Conservation (phyloP, 2,888 invertebrate genomes). For the Dusona sp. region DNA sequence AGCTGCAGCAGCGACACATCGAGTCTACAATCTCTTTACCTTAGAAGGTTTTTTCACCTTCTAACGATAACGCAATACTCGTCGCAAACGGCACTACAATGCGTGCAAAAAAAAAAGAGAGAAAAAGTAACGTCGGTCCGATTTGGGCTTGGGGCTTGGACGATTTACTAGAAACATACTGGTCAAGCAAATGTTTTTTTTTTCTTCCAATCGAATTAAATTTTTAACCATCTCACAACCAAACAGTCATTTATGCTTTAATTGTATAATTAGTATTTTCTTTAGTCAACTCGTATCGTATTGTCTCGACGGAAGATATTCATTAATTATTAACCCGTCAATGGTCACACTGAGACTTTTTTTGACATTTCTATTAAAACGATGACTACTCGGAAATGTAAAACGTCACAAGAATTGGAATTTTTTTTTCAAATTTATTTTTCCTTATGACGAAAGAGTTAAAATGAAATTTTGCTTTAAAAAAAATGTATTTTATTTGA, state of each 20-base stretch:
- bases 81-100: slow-evolving; percentile 53
- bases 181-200: neutral
- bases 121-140: slow-evolving; percentile 53
- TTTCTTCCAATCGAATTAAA: slow-evolving; percentile 15
- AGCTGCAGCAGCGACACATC: slow-evolving; percentile 35
- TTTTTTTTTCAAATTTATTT: too few relatives aligned
- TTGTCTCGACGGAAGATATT: neutral
- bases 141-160: slow-evolving; percentile 40
- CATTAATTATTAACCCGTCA: too few relatives aligned
- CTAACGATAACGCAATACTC: slow-evolving; percentile 64
- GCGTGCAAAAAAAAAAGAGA: slow-evolving; percentile 22
- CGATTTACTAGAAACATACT: slow-evolving; percentile 17
- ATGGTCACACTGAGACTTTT: too few relatives aligned
- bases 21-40: slow-evolving; percentile 69
- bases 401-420: too few relatives aligned
- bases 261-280: neutral
- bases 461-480: too few relatives aligned
- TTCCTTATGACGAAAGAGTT: too few relatives aligned
- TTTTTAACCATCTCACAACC: neutral
- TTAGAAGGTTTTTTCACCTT: slow-evolving; percentile 70
- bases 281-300: neutral
- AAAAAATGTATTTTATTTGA: too few relatives aligned
- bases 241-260: neutral
- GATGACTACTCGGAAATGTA: too few relatives aligned
- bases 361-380: too few relatives aligned